Conservation (phyloP, 2,797 vertebrate species). For the Syngnathus acus region DNA sequence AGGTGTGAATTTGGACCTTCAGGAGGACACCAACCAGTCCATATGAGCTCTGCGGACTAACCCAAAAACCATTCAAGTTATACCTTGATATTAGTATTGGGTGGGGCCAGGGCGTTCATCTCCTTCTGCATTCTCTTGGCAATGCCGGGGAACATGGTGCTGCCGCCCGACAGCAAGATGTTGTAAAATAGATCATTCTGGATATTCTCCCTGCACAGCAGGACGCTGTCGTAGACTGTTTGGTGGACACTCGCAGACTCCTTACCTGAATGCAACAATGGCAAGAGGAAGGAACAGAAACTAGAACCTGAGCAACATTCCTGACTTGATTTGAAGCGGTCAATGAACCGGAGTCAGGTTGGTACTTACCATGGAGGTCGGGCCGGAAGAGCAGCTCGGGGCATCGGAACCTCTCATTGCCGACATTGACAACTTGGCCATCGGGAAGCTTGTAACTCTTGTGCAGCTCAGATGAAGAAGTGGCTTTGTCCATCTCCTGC, state of each 20-base stretch:
- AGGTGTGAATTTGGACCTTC: no score
- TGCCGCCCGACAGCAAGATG: constrained; percentile 94
- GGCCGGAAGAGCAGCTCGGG: constrained; percentile 96
- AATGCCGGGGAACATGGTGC: constrained; percentile 97
- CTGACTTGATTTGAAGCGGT: no score
- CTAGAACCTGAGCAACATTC: not conserved
- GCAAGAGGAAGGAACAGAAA: no score
- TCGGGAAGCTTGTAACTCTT: constrained; percentile 97
- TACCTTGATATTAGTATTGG: constrained; percentile 99
- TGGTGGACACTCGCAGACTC: constrained; percentile 96
- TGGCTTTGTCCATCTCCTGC: constrained; percentile 92
- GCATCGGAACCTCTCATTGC: constrained; percentile 94
- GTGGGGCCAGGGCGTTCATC: constrained; percentile 90
- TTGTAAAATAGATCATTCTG: constrained; percentile 98
- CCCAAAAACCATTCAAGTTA: not conserved
- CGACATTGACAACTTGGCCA: constrained; percentile 96
- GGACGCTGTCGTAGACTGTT: constrained; percentile 97
- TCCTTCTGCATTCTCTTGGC: constrained; percentile 98
- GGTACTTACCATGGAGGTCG: constrained; percentile 85
- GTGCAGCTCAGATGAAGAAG: constrained; percentile 90
- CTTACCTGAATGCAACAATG: constrained; percentile 73
- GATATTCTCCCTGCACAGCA: constrained; percentile 97
- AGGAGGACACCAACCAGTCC: no score
- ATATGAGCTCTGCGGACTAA: no score
- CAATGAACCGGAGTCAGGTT: no score